Evolutionary conservation across 1,140 invertebrate species (phyloP), one percentile per base, ranked within the genome.

Genomic region (Aphelenchoides fujianensis): DNA sequence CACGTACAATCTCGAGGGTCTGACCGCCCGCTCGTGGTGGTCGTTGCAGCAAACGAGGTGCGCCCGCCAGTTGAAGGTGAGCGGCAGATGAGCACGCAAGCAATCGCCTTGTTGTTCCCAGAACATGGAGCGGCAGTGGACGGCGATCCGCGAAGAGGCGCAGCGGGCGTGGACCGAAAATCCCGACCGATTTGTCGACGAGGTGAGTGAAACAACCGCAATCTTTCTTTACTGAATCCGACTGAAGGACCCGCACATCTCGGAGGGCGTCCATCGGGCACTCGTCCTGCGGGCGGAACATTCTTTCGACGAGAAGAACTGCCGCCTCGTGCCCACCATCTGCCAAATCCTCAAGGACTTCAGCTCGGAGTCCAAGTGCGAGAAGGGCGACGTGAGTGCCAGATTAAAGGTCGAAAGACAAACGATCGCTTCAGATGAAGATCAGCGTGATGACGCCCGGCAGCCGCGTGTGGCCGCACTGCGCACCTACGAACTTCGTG

Each of bases 401-500:
- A 27, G 12, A 12, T 23, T 19, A 2, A 41, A n/a, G n/a, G 19
- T 1, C n/a, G 36, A 61, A 61, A 2, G 28, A 2, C 37, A 61
- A 61, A 61, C 1, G 19, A 16, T 3, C 23, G 36, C 71, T 79
- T 69, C 90, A 94, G 88, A 88, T 91, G 1, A 93, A 93, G 84
- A 93, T 93, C 83, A 93, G 91, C 77, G 87, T 91, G 2, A 90
- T 95, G 89, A 87, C 89, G 74, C 89, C 90, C 1, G 89, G 89
- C 9, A 91, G 91, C n/a, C n/a, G n/a, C 81, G 90, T 94, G 5
- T 91, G 91, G 87, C 89, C 92, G 12, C 92, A 94, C 83, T 92
- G 91, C 83, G 92, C 92, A 1, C 92, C 92, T 3, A 93, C 92
- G 64, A 94, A 95, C 86, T 93, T 91, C 80, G 86, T 92, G 28